Base-by-base conservation (phyloP, 2,797 vertebrate genomes). In the Myiotriccus ornatus region DNA sequence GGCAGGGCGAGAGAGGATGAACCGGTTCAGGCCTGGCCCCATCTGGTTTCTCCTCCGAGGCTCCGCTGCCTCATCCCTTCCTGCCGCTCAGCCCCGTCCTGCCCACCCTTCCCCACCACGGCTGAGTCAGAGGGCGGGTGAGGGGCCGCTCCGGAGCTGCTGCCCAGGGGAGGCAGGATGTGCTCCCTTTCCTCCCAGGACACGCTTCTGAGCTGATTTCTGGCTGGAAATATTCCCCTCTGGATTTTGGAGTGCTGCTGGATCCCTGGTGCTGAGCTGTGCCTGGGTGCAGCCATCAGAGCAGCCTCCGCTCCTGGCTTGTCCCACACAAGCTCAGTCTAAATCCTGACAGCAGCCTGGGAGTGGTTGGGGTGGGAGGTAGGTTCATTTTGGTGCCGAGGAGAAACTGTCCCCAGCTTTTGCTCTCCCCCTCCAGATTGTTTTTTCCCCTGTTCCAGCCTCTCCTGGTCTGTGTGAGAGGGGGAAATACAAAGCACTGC, bases 1-100 rank as follows among this genome's bases (percentile, higher is more conserved):
- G 90, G 93, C 89, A 63, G 62, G 50, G 85, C 35, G 0, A 25
- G 77, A 84, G 96, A 95, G 55, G 95, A 90, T 43, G 37, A 95
- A 96, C 95, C 80, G 76, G 94, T 94, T 90, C 90, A n/a, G 84
- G 84, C 78, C 52, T 28, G 80, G 84, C 78, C 80, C 85, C 82
- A 9, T 49, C 95, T 94, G 93, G 91, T 95, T 90, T 84, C 93
- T 78, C 62, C 49, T 41, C 70, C 6, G 17, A 68, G 73, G 94
- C 94, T 83, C 19, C 2, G 41, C 89, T 74, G 85, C 87, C 87
- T 93, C 95, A 89, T 88, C 89, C 70, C 43, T 93, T 77, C 93
- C 80, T 87, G 88, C 73, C 8, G 41, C 92, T 63, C 89, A 46
- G 84, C 86, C 53, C 63, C 16, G 4, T 41, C 70, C 87, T 84